Evolutionary conservation across 2,888 invertebrate species (phyloP).

Genomic region (Platycheirus albimanus): DNA sequence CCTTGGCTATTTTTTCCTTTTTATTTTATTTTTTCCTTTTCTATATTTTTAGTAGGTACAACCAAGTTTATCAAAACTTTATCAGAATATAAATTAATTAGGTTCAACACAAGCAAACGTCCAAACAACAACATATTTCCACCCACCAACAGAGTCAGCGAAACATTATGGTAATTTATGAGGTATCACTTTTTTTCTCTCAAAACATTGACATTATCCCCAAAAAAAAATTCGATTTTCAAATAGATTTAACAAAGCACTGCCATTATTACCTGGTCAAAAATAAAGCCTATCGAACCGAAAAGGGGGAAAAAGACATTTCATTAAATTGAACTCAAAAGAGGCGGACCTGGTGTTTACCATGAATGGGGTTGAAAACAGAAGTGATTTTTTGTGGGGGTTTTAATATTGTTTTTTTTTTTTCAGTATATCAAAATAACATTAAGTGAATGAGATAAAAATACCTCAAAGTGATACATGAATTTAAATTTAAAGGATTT

Average conservation of each 20-base stretch:
- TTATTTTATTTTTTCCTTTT: neutral
- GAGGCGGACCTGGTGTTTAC: constrained; percentile 62
- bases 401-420: constrained; percentile 34
- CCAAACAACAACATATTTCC: constrained; percentile 64
- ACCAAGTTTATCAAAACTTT: too few relatives aligned
- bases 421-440: constrained; percentile 7
- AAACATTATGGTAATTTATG: constrained; percentile 56
- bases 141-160: constrained; percentile 56
- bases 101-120: constrained; percentile 49
- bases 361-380: constrained; percentile 62
- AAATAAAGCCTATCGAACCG: constrained; percentile 62
- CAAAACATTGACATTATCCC: constrained; percentile 61
- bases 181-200: constrained; percentile 20
- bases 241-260: constrained; percentile 45
- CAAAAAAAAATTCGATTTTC: constrained; percentile 48
- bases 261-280: constrained; percentile 61
- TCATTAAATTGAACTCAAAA: constrained; percentile 72
- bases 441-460: neutral
- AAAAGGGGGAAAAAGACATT: constrained; percentile 65
- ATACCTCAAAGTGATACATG: too few relatives aligned
- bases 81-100: constrained; percentile 47
- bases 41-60: too few relatives aligned
- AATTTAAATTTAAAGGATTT: too few relatives aligned
- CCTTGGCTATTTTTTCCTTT: neutral
- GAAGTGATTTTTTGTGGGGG: constrained; percentile 36